Evolutionary conservation across 1,140 invertebrate genomes (phyloP), one percentile per base, ranked within the genome.

Genomic region (Zaprionus kolodkinae): DNA sequence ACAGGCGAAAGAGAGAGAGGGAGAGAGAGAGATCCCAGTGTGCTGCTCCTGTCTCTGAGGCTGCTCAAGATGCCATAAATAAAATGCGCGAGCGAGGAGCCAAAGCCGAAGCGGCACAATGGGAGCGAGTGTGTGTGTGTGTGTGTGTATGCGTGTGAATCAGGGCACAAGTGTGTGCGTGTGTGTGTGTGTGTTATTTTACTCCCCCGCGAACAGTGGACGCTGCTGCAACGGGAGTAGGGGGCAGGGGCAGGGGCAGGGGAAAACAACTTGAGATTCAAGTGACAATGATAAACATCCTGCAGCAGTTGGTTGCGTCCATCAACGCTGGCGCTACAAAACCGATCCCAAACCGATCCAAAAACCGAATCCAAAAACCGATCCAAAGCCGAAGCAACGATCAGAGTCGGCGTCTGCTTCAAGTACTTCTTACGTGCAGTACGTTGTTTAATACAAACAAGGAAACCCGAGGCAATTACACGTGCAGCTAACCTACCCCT

Each of bases 221-320:
- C 75, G 71, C 61, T 64, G 52, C 30, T 71, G 72, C 62, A 75
- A 4, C 0, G 27, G 27, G 6, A 30, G n/a, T 30, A 0, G 27
- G 27, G 27, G 3, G 3, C 27, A 27, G 3, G 27, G 33, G 7
- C 4, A 64, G 54, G 72, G 67, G 59, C 70, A 70, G 15, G n/a
- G 62, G 67, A 50, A 74, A 36, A 56, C 72, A 79, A 78, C 76
- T 72, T 76, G 77, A 80, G 79, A 77, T 78, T 80, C 82, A 80
- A 85, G 76, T 87, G 84, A 84, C 56, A 87, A 75, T 76, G 74
- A 88, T 87, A 87, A 87, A 87, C 84, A 87, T 84, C 84, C 84
- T 87, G 84, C 84, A 78, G 84, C 84, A 78, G 84, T 88, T 84
- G 84, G 50, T 68, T 56, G 74, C 64, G 61, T 76, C 72, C 69